A percentile compares a stretch with the other conserved stretches of the same genome.
phyloP scores from a whole-genome alignment of 2,888 invertebrate species.

The Ceramica pisi region DNA sequence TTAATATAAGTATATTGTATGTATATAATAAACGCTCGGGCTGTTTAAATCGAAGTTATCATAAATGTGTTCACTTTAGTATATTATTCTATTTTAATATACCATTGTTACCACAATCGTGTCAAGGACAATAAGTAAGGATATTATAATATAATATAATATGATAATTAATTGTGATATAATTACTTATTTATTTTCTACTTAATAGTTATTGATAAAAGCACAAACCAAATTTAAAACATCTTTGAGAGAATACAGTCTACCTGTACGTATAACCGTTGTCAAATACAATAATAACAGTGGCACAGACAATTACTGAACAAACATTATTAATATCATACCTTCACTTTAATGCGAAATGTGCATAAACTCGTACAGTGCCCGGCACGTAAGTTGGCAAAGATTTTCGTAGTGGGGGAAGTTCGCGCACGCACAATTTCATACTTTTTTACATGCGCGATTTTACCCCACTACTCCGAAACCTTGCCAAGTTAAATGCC shows the following conservation, averaged over 20 bases:
- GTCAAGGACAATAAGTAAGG: constrained; percentile 51
- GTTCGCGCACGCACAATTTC: too few relatives aligned
- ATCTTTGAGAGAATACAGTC: not conserved
- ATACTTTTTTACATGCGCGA: too few relatives aligned
- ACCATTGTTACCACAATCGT: constrained; percentile 32
- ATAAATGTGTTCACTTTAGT: constrained; percentile 24
- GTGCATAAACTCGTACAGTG: not conserved
- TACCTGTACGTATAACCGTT: too few relatives aligned
- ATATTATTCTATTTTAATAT: constrained; percentile 43
- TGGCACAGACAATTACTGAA: not conserved
- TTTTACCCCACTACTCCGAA: too few relatives aligned
- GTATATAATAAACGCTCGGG: not conserved
- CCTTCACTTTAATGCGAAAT: not conserved
- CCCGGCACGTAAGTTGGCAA: too few relatives aligned
- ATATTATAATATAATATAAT: constrained; percentile 28
- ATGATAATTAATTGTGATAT: constrained; percentile 23
- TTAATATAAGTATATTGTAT: not conserved
- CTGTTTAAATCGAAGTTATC: constrained; percentile 21
- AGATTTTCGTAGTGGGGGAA: too few relatives aligned
- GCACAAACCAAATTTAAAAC: not conserved
- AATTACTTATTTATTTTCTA: constrained; percentile 1
- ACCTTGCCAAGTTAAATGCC: too few relatives aligned
- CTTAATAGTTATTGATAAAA: not conserved
- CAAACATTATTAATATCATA: too few relatives aligned
- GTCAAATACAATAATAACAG: not conserved